phyloP scores from a whole-genome alignment of 1,140 invertebrate species.

The Pseudachorutes palmiensis region DNA sequence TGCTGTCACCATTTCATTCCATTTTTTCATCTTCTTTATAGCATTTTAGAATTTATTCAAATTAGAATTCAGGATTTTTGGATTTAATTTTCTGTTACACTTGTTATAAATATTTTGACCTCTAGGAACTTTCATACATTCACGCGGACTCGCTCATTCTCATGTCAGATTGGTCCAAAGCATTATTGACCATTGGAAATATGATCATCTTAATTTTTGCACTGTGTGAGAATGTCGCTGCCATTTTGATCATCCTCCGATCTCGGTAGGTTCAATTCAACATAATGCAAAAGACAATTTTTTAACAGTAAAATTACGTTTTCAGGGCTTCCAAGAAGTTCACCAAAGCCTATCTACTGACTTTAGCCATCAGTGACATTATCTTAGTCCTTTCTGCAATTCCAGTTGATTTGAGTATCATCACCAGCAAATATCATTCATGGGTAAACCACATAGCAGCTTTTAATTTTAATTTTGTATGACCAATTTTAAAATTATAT shows the following conservation, averaged over 20 bases:
- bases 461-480: background rate
- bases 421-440: conserved; percentile 21
- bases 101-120: too few species aligned
- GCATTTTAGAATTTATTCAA: too few species aligned
- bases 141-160: conserved; percentile 22
- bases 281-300: background rate
- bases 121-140: conserved; percentile 24
- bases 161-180: conserved; percentile 22
- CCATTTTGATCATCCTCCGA: conserved; percentile 22
- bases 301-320: background rate
- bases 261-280: conserved; percentile 19
- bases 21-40: too few species aligned
- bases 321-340: conserved; percentile 16
- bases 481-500: conserved; percentile 1
- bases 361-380: conserved; percentile 25
- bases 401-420: conserved; percentile 15
- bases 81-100: too few species aligned
- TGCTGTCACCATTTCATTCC: too few species aligned
- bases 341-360: conserved; percentile 19
- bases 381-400: conserved; percentile 15
- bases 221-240: conserved; percentile 31
- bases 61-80: too few species aligned
- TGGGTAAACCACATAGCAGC: conserved; percentile 20
- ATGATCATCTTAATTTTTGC: conserved; percentile 30
- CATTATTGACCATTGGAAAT: conserved; percentile 27